A percentile compares a stretch with the other conserved stretches of the same genome.
Conservation (phyloP, 2,113 vertebrate genomes). For the Merops nubicus region DNA sequence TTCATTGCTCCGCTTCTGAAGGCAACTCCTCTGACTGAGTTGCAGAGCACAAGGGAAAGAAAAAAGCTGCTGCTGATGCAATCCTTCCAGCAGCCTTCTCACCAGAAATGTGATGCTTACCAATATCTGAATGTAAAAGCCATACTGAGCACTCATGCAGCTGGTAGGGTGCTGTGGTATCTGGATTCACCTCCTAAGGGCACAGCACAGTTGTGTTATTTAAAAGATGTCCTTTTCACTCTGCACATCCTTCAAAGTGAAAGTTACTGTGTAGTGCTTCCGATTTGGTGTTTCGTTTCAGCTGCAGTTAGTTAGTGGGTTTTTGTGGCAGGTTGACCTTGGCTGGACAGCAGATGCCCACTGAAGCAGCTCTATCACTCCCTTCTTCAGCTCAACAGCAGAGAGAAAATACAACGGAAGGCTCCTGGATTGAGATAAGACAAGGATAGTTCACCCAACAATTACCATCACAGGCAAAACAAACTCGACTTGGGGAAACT, state of each 20-base stretch:
- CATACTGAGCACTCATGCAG: neutral
- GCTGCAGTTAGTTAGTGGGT: neutral
- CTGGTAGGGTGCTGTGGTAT: neutral
- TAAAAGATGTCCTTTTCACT: neutral
- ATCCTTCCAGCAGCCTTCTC: neutral
- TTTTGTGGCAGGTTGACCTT: neutral
- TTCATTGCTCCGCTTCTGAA: slow-evolving; percentile 6
- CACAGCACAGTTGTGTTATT: accelerated
- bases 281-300: neutral
- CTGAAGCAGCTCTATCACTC: neutral
- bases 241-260: neutral
- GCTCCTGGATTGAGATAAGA: accelerated
- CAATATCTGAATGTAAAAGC: neutral
- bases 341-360: neutral
- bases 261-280: neutral
- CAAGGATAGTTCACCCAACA: neutral
- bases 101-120: neutral
- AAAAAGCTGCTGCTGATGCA: neutral
- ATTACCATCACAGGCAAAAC: neutral
- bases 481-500: neutral
- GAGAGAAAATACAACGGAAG: neutral
- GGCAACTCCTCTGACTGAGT: neutral
- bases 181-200: neutral
- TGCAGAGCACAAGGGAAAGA: neutral
- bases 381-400: neutral